Conservation (phyloP, 2,113 vertebrate species). For the Albula goreensis region DNA sequence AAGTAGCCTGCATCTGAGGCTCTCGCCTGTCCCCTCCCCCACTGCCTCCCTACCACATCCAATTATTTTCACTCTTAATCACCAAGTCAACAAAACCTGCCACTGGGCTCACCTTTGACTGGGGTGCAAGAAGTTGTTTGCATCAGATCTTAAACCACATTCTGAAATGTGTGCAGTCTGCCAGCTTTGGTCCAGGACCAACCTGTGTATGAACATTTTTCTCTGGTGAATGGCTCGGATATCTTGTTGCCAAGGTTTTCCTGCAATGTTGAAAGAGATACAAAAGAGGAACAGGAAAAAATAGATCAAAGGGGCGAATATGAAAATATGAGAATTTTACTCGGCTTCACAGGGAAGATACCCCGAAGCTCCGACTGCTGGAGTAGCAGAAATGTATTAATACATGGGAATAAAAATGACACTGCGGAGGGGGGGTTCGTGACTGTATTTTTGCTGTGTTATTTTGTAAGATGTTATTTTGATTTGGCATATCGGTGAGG, state of each 20-base stretch:
- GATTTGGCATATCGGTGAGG: not conserved
- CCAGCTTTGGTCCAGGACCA: not conserved
- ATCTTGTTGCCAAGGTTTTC: not conserved
- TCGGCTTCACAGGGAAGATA: not conserved
- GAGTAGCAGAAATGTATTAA: not conserved
- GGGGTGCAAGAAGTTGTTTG: not conserved
- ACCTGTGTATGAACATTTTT: not conserved
- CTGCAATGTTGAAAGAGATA: not conserved
- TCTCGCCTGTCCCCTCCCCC: not conserved
- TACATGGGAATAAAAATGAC: not conserved
- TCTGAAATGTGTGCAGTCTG: not conserved
- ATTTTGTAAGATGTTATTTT: not conserved
- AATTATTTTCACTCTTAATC: not conserved
- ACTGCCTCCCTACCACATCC: not conserved
- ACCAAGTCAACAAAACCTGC: not conserved
- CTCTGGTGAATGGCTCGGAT: not conserved
- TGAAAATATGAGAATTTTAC: not conserved
- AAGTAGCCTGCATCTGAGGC: not conserved
- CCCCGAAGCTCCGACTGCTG: not conserved
- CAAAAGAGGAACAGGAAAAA: not conserved
- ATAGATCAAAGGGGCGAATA: not conserved
- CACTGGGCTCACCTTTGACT: not conserved
- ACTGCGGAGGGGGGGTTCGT: not conserved
- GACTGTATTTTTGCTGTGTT: not conserved
- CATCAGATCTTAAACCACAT: not conserved